Conservation (phyloP, 2,113 vertebrate species). For the Sula dactylatra region DNA sequence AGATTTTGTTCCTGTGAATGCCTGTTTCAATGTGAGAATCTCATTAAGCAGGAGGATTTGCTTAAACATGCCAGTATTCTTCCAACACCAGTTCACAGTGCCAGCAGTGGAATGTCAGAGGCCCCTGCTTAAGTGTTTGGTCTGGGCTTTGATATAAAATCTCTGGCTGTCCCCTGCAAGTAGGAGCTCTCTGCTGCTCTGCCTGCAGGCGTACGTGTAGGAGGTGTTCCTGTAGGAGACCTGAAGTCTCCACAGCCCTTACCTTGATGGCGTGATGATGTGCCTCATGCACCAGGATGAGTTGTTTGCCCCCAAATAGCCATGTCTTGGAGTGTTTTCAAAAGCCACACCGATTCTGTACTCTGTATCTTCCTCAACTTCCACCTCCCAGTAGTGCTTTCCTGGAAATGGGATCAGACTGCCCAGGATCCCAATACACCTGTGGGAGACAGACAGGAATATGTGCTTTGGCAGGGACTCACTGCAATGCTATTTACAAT, state of each 20-base stretch:
- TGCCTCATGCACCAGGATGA: slow-evolving; percentile 94
- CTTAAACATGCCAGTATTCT: not conserved
- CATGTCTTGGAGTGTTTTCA: slow-evolving; percentile 82
- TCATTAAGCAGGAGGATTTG: not conserved
- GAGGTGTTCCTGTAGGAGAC: not conserved
- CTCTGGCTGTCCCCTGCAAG: not conserved
- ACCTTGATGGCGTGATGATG: slow-evolving; percentile 84
- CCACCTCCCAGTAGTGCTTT: slow-evolving; percentile 91
- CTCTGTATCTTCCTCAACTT: slow-evolving; percentile 81
- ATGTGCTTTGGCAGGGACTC: not conserved
- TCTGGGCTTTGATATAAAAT: not conserved
- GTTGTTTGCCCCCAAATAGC: slow-evolving; percentile 82
- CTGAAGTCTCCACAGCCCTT: slow-evolving; percentile 6
- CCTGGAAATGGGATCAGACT: slow-evolving; percentile 85
- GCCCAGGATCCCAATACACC: slow-evolving; percentile 89
- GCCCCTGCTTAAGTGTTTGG: not conserved
- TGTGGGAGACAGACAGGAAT: slow-evolving; percentile 44
- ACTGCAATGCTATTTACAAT: not conserved
- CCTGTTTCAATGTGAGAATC: not conserved
- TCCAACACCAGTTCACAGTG: not conserved
- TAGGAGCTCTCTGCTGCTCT: not conserved
- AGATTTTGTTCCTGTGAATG: not conserved
- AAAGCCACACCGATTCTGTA: slow-evolving; percentile 87
- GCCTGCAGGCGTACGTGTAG: not conserved
- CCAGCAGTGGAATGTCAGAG: accelerated